Evolutionary conservation across 2,888 invertebrate species (phyloP).

Genomic region (Spilarctia lutea): DNA sequence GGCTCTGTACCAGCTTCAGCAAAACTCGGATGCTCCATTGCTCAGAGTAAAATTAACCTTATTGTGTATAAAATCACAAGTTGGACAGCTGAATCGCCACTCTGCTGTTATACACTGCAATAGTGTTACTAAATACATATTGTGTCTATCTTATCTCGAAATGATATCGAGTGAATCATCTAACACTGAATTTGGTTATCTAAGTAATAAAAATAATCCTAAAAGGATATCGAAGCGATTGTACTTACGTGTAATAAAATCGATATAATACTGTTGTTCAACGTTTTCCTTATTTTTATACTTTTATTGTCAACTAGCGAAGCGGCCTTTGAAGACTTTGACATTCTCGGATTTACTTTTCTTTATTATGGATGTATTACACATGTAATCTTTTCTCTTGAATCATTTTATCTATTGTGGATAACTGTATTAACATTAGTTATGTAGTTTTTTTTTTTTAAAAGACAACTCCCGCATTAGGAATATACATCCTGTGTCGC

Average conservation of each 20-base stretch:
- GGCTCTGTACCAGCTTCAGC: constrained; percentile 88
- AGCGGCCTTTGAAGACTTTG: no score
- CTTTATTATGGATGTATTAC: no score
- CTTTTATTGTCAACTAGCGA: neutral
- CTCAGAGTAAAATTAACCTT: neutral
- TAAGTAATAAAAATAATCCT: neutral
- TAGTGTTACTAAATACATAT: neutral
- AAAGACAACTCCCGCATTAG: no score
- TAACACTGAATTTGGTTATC: constrained; percentile 3
- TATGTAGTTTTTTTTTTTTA: no score
- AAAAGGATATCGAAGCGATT: neutral
- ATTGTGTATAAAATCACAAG: neutral
- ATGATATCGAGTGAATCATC: constrained; percentile 1
- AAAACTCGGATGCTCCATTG: constrained; percentile 89
- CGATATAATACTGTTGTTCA: neutral
- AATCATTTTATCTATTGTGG: no score
- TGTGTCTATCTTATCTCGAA: neutral
- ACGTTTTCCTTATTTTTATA: neutral
- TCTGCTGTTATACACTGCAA: neutral
- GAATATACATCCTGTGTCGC: no score
- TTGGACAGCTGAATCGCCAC: neutral
- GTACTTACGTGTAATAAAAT: neutral
- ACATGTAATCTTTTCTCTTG: no score
- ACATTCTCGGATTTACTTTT: no score
- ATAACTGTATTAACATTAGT: no score